Evolutionary conservation across 2,888 invertebrate species (phyloP).

Genomic region (Drosophila birchii): DNA sequence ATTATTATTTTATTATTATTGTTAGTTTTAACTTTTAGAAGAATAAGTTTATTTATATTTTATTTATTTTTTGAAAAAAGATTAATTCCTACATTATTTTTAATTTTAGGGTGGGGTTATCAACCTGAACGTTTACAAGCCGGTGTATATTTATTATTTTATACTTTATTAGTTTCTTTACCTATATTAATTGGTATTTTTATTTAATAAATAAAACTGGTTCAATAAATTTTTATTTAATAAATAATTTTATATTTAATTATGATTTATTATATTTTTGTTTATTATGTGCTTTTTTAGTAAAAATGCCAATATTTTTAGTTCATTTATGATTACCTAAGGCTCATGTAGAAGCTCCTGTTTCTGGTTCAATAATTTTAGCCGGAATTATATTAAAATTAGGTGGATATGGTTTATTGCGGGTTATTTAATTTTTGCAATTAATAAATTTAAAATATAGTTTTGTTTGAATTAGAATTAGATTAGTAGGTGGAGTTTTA

Average conservation of each 20-base stretch:
- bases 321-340: slow-evolving; percentile 90
- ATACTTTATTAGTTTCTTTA: slow-evolving; percentile 89
- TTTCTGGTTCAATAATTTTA: slow-evolving; percentile 90
- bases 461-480: too few relatives aligned
- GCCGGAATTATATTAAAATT: slow-evolving; percentile 90
- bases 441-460: too few relatives aligned
- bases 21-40: slow-evolving; percentile 6
- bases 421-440: slow-evolving; percentile 86
- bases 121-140: too few relatives aligned
- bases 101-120: too few relatives aligned
- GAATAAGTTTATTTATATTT: slow-evolving; percentile 14
- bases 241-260: slow-evolving; percentile 84
- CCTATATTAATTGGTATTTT: slow-evolving; percentile 84
- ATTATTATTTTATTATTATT: slow-evolving; percentile 82
- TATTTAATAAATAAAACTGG: slow-evolving; percentile 80
- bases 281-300: slow-evolving; percentile 88
- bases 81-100: neutral
- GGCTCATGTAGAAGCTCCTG: slow-evolving; percentile 91
- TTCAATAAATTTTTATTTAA: slow-evolving; percentile 86
- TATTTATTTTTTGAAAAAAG: slow-evolving; percentile 12
- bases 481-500: too few relatives aligned
- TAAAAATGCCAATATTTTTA: slow-evolving; percentile 90
- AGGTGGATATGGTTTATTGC: slow-evolving; percentile 89
- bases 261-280: slow-evolving; percentile 85
- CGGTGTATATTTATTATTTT: slow-evolving; percentile 82